Percentiles rank a stretch among this genome's conserved stretches.
These are phyloP conservation scores for Falco columbarius DNA, from an alignment of 2,797 vertebrate species.

Conservation along the genomic window DNA sequence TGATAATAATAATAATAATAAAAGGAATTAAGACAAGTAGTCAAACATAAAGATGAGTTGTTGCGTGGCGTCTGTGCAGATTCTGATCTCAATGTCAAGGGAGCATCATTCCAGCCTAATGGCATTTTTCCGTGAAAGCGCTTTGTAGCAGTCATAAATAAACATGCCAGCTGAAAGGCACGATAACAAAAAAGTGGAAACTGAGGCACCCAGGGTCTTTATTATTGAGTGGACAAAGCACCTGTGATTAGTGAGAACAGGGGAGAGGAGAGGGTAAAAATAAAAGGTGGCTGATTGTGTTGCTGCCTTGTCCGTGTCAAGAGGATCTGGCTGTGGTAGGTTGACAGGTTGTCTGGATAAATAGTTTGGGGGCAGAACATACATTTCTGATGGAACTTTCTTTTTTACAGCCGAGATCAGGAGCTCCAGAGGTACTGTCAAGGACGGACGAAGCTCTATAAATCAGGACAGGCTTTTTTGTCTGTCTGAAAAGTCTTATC, in stretches of 20 bases:
- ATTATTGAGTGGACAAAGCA: slow-evolving; percentile 51
- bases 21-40: slow-evolving; percentile 74
- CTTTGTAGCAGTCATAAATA: slow-evolving; percentile 60
- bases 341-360: slow-evolving; percentile 76
- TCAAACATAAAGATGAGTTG: slow-evolving; percentile 76
- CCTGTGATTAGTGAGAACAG: slow-evolving; percentile 11
- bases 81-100: slow-evolving; percentile 72
- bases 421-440: slow-evolving; percentile 66
- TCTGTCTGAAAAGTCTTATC: slow-evolving; percentile 76
- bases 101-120: slow-evolving; percentile 60
- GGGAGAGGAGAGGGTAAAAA: slow-evolving; percentile 18
- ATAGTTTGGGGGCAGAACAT: slow-evolving; percentile 66
- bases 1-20: slow-evolving; percentile 20
- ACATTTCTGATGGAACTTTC: slow-evolving; percentile 67
- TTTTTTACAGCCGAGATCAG: slow-evolving; percentile 40
- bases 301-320: slow-evolving; percentile 58
- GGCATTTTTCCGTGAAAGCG: slow-evolving; percentile 32
- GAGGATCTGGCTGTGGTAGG: slow-evolving; percentile 58
- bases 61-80: slow-evolving; percentile 46
- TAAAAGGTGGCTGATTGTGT: slow-evolving; percentile 39
- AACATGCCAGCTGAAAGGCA: slow-evolving; percentile 46
- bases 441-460: slow-evolving; percentile 71
- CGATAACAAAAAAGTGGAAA: slow-evolving; percentile 66
- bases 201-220: slow-evolving; percentile 66
- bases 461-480: slow-evolving; percentile 73